A percentile compares a stretch with the other conserved stretches of the same genome.
These are phyloP conservation scores for Serinus canaria DNA, from an alignment of 2,113 vertebrate genomes.

Conservation along the genomic window DNA sequence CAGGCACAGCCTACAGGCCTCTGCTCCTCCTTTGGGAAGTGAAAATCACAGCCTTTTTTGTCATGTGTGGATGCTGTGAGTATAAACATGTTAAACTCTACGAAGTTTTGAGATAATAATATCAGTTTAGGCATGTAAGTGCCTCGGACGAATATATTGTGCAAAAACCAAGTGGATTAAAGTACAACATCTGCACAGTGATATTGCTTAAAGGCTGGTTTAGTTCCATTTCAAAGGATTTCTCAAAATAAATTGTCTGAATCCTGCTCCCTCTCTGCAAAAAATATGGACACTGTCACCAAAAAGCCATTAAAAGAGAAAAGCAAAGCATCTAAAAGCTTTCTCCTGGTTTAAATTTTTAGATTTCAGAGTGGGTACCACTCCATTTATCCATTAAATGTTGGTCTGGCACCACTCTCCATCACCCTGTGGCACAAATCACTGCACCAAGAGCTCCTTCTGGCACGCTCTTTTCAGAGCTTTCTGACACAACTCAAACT, in stretches of 20 bases:
- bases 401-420: neutral
- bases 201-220: neutral
- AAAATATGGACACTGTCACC: neutral
- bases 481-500: neutral
- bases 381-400: neutral
- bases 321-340: neutral
- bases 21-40: neutral
- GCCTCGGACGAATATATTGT: neutral
- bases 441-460: neutral
- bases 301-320: neutral
- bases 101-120: neutral
- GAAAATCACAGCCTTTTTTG: neutral
- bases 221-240: slow-evolving; percentile 11
- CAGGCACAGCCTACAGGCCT: neutral
- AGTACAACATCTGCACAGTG: neutral
- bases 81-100: neutral
- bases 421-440: neutral
- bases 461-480: neutral
- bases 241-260: neutral
- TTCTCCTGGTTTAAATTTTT: neutral
- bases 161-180: neutral
- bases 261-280: neutral
- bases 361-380: neutral
- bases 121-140: neutral
- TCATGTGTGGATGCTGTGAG: neutral